Evolutionary conservation across 2,797 vertebrate genomes (phyloP).

Genomic region (Myotis planiceps): DNA sequence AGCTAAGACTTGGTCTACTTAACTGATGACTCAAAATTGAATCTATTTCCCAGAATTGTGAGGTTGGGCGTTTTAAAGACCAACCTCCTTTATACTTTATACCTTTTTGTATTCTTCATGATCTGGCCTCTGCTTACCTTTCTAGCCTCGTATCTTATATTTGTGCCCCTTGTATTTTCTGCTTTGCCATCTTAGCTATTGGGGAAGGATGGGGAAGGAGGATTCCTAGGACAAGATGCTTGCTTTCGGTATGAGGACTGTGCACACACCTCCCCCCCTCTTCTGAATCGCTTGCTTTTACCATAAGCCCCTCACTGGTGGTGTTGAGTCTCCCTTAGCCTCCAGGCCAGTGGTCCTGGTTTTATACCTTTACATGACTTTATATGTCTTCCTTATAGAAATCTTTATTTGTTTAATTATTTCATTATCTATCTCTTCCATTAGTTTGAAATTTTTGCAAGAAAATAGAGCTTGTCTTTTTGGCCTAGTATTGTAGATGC

Average conservation of each 20-base stretch:
- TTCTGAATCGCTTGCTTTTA: background rate
- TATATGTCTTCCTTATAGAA: background rate
- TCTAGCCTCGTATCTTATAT: background rate
- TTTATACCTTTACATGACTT: background rate
- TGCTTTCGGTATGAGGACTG: background rate
- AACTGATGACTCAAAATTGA: background rate
- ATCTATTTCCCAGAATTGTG: background rate
- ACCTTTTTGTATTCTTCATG: background rate
- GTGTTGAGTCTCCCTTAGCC: background rate
- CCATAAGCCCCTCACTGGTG: background rate
- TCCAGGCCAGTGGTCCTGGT: background rate
- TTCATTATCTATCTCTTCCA: background rate
- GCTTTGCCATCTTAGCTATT: background rate
- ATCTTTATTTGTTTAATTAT: background rate
- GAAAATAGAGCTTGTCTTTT: background rate
- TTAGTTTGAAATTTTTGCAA: background rate
- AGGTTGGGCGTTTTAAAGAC: background rate
- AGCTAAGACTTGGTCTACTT: slow-evolving; percentile 1
- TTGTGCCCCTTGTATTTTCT: background rate
- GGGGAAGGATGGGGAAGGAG: background rate
- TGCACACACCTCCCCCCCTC: no score
- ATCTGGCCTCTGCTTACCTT: background rate
- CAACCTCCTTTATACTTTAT: background rate
- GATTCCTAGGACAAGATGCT: background rate
- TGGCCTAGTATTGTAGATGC: background rate